Percentiles rank a stretch among this genome's conserved stretches.
These are phyloP conservation scores for Stegodyphus mimosarum DNA, from an alignment of 1,140 invertebrate genomes.

Conservation along the genomic window DNA sequence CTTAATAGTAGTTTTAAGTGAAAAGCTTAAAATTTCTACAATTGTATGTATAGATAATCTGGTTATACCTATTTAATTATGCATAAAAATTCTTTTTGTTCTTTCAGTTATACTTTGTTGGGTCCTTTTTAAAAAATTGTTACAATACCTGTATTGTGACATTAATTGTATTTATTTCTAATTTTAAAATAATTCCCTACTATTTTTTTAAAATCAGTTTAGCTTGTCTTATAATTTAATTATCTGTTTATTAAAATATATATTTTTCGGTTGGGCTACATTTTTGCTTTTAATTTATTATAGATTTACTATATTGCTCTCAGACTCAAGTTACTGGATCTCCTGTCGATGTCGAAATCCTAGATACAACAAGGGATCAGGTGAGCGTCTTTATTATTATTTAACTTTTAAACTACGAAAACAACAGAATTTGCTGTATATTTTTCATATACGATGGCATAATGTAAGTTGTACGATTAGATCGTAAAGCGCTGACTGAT, in stretches of 20 bases:
- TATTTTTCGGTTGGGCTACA: not conserved
- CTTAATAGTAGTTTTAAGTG: too few relatives aligned
- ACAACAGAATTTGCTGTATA: not conserved
- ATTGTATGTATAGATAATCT: too few relatives aligned
- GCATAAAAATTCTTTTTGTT: too few relatives aligned
- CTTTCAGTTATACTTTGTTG: too few relatives aligned
- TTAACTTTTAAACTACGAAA: not conserved
- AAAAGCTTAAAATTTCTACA: too few relatives aligned
- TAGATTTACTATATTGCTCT: slow-evolving; percentile 82
- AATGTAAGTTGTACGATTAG: too few relatives aligned
- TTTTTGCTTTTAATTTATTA: slow-evolving; percentile 62
- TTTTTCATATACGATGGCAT: too few relatives aligned
- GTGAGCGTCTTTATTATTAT: slow-evolving; percentile 67
- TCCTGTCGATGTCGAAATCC: slow-evolving; percentile 79
- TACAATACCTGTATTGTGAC: too few relatives aligned
- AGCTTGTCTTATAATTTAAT: not conserved
- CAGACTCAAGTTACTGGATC: slow-evolving; percentile 76
- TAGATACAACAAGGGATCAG: slow-evolving; percentile 79
- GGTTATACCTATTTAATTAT: too few relatives aligned
- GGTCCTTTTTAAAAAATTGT: too few relatives aligned
- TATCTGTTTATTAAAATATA: not conserved
- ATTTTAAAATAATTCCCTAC: not conserved
- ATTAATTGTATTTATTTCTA: too few relatives aligned
- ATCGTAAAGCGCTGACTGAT: too few relatives aligned
- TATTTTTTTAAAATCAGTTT: not conserved